Evolutionary conservation across 37 sponge, comb jelly and placozoan species (phyloP), one percentile per base, ranked within the genome.

Genomic region (Hormiphora californensis): DNA sequence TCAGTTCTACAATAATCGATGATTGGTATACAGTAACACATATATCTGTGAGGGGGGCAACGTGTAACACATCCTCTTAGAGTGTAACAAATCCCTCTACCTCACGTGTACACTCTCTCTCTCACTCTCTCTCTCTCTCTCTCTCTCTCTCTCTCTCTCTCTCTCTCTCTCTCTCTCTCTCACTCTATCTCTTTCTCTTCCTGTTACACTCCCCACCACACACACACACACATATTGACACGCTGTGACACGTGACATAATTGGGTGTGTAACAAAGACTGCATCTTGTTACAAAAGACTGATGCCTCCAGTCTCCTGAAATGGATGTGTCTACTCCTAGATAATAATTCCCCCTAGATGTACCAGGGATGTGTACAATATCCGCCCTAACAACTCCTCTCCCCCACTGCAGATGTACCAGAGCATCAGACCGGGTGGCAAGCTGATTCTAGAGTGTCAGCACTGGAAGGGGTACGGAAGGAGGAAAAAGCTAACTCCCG

Each of bases 361-460:
- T n/a, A n/a, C n/a, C n/a, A n/a, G n/a, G n/a, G n/a, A n/a, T n/a
- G n/a, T n/a, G n/a, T n/a, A n/a, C n/a, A n/a, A n/a, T n/a, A n/a
- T n/a, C n/a, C n/a, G n/a, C n/a, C n/a, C n/a, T n/a, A n/a, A n/a
- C n/a, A n/a, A n/a, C n/a, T n/a, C n/a, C n/a, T n/a, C n/a, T n/a
- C n/a, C n/a, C n/a, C n/a, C n/a, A n/a, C n/a, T 62, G 7, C 44
- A 90, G 54, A 89, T 93, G 40, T 94, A 92, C 89, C 88, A 34
- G 32, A 85, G 90, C 22, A 88, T 98, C 1, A 81, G 87, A 32
- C 93, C 92, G 39, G 94, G 92, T 2, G 99, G 99, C 17, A 86
- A 54, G 31, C 90, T 98, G 31, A 90, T 98, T 28, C 68, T 98
- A 43, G 99, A 98, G 73, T 91, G 93, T 0, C 99, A 98, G 63